Percentiles rank a stretch among this genome's conserved stretches.
These are phyloP conservation scores for Phragmatobia fuliginosa DNA, from an alignment of 2,888 invertebrate species.

Conservation along the genomic window DNA sequence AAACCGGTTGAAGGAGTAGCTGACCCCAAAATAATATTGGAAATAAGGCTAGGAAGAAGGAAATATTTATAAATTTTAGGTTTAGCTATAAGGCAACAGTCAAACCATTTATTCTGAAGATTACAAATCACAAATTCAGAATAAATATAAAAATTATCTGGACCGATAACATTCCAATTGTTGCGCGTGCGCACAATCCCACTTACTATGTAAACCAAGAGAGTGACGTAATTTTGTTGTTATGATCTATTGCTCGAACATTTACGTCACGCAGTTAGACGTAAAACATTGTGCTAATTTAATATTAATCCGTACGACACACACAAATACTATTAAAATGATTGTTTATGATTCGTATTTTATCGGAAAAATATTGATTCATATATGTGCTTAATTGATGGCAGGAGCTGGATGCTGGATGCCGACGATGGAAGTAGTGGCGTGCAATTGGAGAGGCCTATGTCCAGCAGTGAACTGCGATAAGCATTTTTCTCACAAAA, in stretches of 20 bases:
- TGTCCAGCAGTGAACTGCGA: too few relatives aligned
- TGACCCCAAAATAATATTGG: too few relatives aligned
- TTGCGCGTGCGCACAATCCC: constrained; percentile 6
- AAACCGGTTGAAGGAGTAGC: too few relatives aligned
- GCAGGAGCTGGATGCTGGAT: too few relatives aligned
- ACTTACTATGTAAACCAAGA: background rate
- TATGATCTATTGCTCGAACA: background rate
- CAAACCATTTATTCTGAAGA: background rate
- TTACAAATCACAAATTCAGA: background rate
- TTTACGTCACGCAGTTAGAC: background rate
- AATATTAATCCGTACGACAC: background rate
- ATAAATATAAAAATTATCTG: background rate
- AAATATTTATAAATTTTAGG: background rate
- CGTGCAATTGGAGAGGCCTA: too few relatives aligned
- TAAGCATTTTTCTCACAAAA: too few relatives aligned
- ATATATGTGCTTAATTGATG: too few relatives aligned
- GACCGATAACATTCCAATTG: background rate
- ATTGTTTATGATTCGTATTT: background rate
- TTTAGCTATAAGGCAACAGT: background rate
- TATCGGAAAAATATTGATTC: background rate
- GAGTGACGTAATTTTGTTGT: background rate
- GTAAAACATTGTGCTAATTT: background rate
- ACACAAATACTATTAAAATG: background rate
- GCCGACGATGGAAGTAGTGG: too few relatives aligned
- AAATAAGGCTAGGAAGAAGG: too few relatives aligned